These are phyloP conservation scores for Scaptomyza hsui DNA, from an alignment of 1,140 invertebrate genomes.

Conservation along the genomic window DNA sequence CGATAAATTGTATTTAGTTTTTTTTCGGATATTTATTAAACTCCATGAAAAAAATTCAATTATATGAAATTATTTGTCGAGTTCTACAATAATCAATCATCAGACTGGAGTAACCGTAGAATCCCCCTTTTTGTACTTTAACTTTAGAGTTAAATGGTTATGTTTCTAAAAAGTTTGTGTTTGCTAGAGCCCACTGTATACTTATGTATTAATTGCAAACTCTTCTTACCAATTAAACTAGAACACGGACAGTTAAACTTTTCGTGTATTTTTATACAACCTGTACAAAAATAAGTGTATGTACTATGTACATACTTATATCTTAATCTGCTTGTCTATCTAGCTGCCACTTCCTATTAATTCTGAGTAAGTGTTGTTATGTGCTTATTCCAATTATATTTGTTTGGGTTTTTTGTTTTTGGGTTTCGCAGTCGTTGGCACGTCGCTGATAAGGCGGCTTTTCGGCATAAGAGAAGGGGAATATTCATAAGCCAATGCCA, in stretches of 20 bases:
- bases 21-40: too few relatives aligned
- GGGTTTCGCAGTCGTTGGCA: slow-evolving; percentile 18
- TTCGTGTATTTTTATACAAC: neutral
- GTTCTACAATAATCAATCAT: too few relatives aligned
- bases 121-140: too few relatives aligned
- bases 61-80: too few relatives aligned
- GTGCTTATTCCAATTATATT: slow-evolving; percentile 8
- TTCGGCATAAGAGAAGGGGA: neutral
- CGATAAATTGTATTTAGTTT: too few relatives aligned
- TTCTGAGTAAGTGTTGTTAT: slow-evolving; percentile 3
- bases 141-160: too few relatives aligned
- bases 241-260: slow-evolving; percentile 14
- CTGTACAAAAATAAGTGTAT: neutral
- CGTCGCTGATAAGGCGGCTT: slow-evolving; percentile 45
- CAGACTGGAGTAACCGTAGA: too few relatives aligned
- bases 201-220: neutral
- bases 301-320: neutral
- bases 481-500: slow-evolving; percentile 16
- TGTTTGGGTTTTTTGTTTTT: neutral
- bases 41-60: too few relatives aligned
- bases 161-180: too few relatives aligned
- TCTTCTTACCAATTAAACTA: slow-evolving; percentile 10
- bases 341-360: neutral
- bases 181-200: neutral
- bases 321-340: slow-evolving; percentile 2